These are phyloP conservation scores for Heliopora coerulea DNA, from an alignment of 92 coral and sea anemone species.

Conservation along the genomic window DNA sequence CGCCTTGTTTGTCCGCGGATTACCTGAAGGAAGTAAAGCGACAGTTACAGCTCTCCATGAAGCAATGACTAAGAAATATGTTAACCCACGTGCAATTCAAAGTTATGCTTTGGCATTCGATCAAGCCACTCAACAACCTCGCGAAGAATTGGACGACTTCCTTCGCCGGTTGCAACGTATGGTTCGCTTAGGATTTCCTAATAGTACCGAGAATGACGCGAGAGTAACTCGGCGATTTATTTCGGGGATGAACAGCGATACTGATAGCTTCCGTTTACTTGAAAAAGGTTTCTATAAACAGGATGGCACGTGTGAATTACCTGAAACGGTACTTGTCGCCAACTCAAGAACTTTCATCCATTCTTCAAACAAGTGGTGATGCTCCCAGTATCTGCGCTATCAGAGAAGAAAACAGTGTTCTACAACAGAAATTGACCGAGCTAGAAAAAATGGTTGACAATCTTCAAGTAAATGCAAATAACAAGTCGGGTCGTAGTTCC, in stretches of 20 bases:
- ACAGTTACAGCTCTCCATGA: background rate
- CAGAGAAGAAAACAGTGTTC: slow-evolving; percentile 18
- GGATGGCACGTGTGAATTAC: too few species aligned
- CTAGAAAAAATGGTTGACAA: too few species aligned
- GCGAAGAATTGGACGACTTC: slow-evolving; percentile 25
- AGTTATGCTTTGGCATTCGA: too few species aligned
- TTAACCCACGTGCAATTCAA: too few species aligned
- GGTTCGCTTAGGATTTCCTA: slow-evolving; percentile 18
- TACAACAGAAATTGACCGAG: too few species aligned
- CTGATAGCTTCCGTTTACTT: slow-evolving; percentile 10
- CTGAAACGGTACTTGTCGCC: too few species aligned
- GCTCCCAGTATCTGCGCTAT: slow-evolving; percentile 6
- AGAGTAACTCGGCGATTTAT: slow-evolving; percentile 22
- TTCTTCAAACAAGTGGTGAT: slow-evolving; percentile 29
- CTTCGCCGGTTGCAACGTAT: slow-evolving; percentile 27
- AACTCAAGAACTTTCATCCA: slow-evolving; percentile 9
- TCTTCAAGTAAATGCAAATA: too few species aligned
- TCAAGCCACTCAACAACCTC: too few species aligned
- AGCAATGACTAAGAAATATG: slow-evolving; percentile 3
- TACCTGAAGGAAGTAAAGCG: background rate
- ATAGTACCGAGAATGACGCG: slow-evolving; percentile 9
- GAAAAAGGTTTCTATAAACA: slow-evolving; percentile 14
- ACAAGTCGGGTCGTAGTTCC: background rate
- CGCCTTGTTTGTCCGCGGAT: background rate
- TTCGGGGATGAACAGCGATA: background rate